Conservation (phyloP, 2,797 vertebrate species). For the Alouatta caraya region DNA sequence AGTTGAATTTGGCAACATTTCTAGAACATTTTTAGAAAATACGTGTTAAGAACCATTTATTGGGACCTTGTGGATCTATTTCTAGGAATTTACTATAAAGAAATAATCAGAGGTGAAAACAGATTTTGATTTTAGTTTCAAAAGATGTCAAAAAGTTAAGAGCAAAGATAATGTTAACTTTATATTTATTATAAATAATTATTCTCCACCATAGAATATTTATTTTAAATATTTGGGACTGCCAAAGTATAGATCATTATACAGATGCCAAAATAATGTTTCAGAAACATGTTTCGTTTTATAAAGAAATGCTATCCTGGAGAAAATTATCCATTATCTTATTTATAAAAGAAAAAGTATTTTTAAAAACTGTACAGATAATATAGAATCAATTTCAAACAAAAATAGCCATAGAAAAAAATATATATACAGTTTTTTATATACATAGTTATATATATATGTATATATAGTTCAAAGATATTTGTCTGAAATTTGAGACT, state of each 20-base stretch:
- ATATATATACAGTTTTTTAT: neutral
- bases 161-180: neutral
- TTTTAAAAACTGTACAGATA: neutral
- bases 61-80: neutral
- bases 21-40: neutral
- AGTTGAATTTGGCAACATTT: neutral
- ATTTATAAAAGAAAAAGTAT: neutral
- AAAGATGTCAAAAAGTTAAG: neutral
- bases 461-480: neutral
- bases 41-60: neutral
- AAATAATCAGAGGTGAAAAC: neutral
- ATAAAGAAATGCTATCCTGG: neutral
- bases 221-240: neutral
- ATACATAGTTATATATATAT: neutral
- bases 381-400: neutral
- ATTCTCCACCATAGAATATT: neutral
- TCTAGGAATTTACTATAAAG: neutral
- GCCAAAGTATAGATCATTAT: neutral
- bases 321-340: neutral
- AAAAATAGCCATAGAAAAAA: neutral
- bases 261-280: neutral
- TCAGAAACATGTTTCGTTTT: neutral
- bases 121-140: neutral
- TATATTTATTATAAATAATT: neutral
- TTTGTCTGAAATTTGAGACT: neutral